Base-by-base conservation (phyloP, 2,113 vertebrate species). In the Grantiella picta region DNA sequence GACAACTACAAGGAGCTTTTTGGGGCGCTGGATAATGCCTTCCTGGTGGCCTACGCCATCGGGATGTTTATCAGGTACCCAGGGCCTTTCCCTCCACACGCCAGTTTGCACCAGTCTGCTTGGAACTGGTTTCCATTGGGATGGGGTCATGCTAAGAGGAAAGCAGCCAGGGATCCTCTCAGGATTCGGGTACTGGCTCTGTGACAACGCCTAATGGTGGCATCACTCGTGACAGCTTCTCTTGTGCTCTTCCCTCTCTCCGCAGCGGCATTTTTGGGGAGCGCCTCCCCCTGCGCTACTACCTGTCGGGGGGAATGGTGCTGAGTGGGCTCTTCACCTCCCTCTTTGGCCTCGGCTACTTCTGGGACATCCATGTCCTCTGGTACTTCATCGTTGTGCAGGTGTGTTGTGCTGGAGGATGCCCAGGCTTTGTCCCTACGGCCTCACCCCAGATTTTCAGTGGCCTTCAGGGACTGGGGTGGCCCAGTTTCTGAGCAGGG, bases 1-100 rank as follows among this genome's bases (percentile, higher is more conserved):
- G 96, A 98, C 80, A 99, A 99, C 98, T 99, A 99, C 77, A 98
- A 99, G 83, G 98, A 98, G 11, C 96, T 99, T 40, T 99, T 99
- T 64, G 99, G 99, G 24, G 98, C 98, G 0, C 78, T 99, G 98
- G 99, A 99, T 90, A 99, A 99, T 3, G 99, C 98, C 88, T 99
- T 99, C 96, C 98, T 99, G 33, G 98, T 99, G 82, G 98, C 99
- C 64, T 99, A 99, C 0, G 99, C 99, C 86, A 97, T 99, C 0
- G 99, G 99, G 95, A 99, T 99, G 99, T 99, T 99, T 66, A 98
- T 99, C 98, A 99, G 99, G 99, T 99, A 90, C 87, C 13, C 65
- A 36, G 20, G 45, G 5, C 36, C 49, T 31, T 49, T 29, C 40
- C 57, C 38, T 53, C 22, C 4, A 0, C 24, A 8, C 54, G 20